Conservation (phyloP, 1,140 invertebrate genomes). For the Prorops nasuta region DNA sequence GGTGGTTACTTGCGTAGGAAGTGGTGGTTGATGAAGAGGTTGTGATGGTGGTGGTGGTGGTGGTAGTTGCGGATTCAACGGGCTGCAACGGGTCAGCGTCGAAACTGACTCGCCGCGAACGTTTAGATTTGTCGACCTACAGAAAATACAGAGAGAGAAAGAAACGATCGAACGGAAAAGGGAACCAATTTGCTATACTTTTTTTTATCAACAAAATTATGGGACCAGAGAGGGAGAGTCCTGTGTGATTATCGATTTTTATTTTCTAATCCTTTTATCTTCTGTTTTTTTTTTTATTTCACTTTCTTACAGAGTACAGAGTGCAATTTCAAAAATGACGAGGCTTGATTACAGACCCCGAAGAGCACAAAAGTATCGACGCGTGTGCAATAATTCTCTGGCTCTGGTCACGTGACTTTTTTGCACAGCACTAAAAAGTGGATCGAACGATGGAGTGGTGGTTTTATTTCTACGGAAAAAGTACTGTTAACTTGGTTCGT, state of each 20-base stretch:
- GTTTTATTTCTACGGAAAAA: too few species aligned
- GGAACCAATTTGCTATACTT: neutral
- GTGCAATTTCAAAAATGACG: too few species aligned
- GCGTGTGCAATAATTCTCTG: too few species aligned
- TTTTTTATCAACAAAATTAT: neutral
- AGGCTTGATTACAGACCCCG: too few species aligned
- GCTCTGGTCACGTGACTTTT: too few species aligned
- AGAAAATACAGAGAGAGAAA: conserved; percentile 52
- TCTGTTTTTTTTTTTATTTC: conserved; percentile 8
- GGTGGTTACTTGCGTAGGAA: conserved; percentile 58
- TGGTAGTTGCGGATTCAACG: conserved; percentile 57
- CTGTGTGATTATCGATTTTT: conserved; percentile 19
- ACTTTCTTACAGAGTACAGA: too few species aligned
- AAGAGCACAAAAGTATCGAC: too few species aligned
- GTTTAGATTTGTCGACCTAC: conserved; percentile 59
- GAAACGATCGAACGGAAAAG: conserved; percentile 41
- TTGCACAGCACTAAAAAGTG: too few species aligned
- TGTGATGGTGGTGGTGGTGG: conserved; percentile 50
- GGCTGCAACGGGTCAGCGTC: conserved; percentile 58
- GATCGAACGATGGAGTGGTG: too few species aligned
- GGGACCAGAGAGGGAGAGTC: neutral
- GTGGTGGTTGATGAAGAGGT: conserved; percentile 58
- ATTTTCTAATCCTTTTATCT: conserved; percentile 17
- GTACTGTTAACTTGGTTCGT: too few species aligned
- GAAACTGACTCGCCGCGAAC: conserved; percentile 58